Evolutionary conservation across 2,113 vertebrate species (phyloP), one percentile per base, ranked within the genome.

Genomic region (Tenebrosternarchus preto): DNA sequence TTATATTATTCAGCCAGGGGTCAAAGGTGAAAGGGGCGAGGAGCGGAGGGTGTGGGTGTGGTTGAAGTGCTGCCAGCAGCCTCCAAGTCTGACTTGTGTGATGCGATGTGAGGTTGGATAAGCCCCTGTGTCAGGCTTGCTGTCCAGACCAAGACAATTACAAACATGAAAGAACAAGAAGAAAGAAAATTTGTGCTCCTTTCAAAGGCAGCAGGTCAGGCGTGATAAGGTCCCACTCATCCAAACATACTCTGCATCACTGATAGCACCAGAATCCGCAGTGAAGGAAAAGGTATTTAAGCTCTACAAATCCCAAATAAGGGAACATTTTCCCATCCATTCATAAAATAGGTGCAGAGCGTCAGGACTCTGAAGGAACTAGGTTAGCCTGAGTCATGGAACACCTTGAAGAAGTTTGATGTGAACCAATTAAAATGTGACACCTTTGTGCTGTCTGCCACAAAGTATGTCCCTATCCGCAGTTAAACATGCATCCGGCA

Each of bases 401-500:
- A 80, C 81, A 85, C 76, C 60, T 83, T 86, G 87, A 90, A 91
- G 91, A 88, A 85, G 90, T 88, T 92, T 87, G 86, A 75, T 73
- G 74, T 84, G 87, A 91, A 90, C 91, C 89, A 85, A 91, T 92
- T 93, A 91, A 92, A 92, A 12, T 15, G 43, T 15, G 81, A 76
- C 77, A 74, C 61, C 86, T 84, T 82, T 59, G 43, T 50, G 43
- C 60, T 88, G 89, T 86, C 90, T 91, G 55, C 77, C 82, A 75
- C 16, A 55, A 67, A 74, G 70, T 77, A 61, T 24, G 81, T 56
- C 25, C 73, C 75, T 46, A 56, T 61, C 59, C 27, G 22, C 11
- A 17, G 71, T 79, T 63, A 80, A 76, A 80, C 72, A 72, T 36
- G 57, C 53, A 63, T 76, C 59, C 56, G 70, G 56, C 57, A 50